A percentile compares a stretch with the other conserved stretches of the same genome.
phyloP scores from a whole-genome alignment of 2,888 invertebrate genomes.

The Harpalus rubripes region DNA sequence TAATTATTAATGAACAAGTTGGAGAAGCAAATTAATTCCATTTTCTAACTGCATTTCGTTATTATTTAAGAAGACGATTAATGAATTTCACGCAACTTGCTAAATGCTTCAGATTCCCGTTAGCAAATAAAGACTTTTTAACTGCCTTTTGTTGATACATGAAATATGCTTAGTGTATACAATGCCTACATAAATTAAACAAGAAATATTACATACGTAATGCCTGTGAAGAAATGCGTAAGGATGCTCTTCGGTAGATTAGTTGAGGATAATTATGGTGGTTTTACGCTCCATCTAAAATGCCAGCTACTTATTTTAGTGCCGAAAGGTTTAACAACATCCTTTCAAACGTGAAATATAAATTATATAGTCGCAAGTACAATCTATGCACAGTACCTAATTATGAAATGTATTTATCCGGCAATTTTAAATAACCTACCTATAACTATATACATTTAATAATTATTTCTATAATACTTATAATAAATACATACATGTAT shows the following conservation, averaged over 20 bases:
- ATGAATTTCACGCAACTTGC: constrained; percentile 38
- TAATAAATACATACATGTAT: too few relatives aligned
- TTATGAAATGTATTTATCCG: not conserved
- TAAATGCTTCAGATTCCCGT: constrained; percentile 23
- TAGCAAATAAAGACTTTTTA: constrained; percentile 37
- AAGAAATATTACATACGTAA: constrained; percentile 24
- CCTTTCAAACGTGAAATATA: constrained; percentile 3
- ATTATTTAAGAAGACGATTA: constrained; percentile 16
- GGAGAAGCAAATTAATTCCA: not conserved
- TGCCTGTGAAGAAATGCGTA: constrained; percentile 1
- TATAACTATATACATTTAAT: too few relatives aligned
- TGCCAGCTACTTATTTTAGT: constrained; percentile 6
- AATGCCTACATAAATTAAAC: constrained; percentile 9
- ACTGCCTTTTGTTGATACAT: constrained; percentile 30
- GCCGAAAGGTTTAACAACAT: constrained; percentile 11
- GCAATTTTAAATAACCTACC: not conserved
- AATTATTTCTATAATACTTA: too few relatives aligned
- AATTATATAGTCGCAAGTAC: not conserved
- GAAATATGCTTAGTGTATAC: constrained; percentile 25
- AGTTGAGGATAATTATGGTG: constrained; percentile 6
- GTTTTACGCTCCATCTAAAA: constrained; percentile 27
- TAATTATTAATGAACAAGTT: constrained; percentile 36
- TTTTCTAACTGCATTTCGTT: constrained; percentile 29
- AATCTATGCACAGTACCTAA: not conserved
- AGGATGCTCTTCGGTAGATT: constrained; percentile 1